Conservation (phyloP, 2,888 invertebrate genomes). For the Acronicta psi region DNA sequence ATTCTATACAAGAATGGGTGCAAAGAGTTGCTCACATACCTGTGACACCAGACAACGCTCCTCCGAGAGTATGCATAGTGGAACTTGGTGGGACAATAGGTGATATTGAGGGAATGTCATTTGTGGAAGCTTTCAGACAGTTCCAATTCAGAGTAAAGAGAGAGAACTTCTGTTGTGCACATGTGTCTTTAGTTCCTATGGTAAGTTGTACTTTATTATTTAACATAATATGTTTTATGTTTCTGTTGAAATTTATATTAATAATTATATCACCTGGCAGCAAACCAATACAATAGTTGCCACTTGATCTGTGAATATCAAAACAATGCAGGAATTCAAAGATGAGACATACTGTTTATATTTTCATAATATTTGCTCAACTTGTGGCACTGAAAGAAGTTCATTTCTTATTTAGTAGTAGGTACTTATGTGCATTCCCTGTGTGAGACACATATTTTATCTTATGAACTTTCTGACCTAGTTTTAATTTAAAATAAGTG, state of each 20-base stretch:
- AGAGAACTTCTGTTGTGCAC: conserved; percentile 98
- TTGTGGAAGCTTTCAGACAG: conserved; percentile 99
- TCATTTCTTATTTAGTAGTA: too few relatives aligned
- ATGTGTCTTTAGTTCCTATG: conserved; percentile 98
- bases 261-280: conserved; percentile 1
- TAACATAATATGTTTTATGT: not conserved
- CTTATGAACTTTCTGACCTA: too few relatives aligned
- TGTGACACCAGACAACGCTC: conserved; percentile 92
- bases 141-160: conserved; percentile 97
- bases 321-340: not conserved
- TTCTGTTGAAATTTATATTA: not conserved
- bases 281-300: not conserved
- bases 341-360: not conserved
- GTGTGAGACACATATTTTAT: too few relatives aligned
- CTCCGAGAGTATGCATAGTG: conserved; percentile 95
- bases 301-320: not conserved
- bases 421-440: too few relatives aligned
- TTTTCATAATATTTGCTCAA: not conserved
- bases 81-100: conserved; percentile 99
- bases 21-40: conserved; percentile 96
- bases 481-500: conserved; percentile 5
- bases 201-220: conserved; percentile 77
- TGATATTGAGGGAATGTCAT: conserved; percentile 99
- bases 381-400: too few relatives aligned
- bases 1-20: conserved; percentile 99